Base-by-base conservation (phyloP, 2,888 invertebrate species). In the Frankliniella fusca region DNA sequence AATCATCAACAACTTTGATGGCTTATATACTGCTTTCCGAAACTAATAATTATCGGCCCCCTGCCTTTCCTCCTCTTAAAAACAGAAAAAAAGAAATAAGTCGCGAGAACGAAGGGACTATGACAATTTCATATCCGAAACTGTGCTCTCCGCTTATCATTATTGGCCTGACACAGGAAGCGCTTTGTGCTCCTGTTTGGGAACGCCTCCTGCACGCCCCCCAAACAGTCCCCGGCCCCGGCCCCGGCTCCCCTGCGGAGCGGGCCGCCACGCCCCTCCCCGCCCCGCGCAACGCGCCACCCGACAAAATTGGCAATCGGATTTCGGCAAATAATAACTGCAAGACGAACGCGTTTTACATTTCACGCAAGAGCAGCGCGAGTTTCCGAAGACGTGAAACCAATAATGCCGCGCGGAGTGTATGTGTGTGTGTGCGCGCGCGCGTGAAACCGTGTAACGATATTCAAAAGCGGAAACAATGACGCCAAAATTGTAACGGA, bases 181-280 rank as follows among this genome's bases (percentile, higher is more conserved):
- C 27, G 70, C 70, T 12, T 76, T 76, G 70, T 76, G 27, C 70
- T 8, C 9, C 23, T 76, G 70, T 76, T 76, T 76, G 70, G 12
- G 23, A 8, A n/a, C 70, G 70, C 70, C 70, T 27, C 70, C 70
- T 27, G 23, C 27, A n/a, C 70, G 70, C 70, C 70, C 70, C 70
- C 70, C 70, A 76, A 76, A 76, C 70, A 76, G 38, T 38, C 38
- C 38, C 38, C 70, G 70, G 70, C 23, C 70, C 70, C 70, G 20
- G 65, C 15, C 20, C 20, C 18, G 18, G 65, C 65, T 20, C 20
- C 20, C 65, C 18, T 65, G 65, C 20, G 18, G 54, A 54, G 54
- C 54, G 54, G 54, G 18, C 54, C 20, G 12, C 54, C 54, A 11
- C 15, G 54, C 5, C 54, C 54, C 15, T 11, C 54, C 54, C 54